Evolutionary conservation across 2,797 vertebrate genomes (phyloP).

Genomic region (Acridotheres tristis): DNA sequence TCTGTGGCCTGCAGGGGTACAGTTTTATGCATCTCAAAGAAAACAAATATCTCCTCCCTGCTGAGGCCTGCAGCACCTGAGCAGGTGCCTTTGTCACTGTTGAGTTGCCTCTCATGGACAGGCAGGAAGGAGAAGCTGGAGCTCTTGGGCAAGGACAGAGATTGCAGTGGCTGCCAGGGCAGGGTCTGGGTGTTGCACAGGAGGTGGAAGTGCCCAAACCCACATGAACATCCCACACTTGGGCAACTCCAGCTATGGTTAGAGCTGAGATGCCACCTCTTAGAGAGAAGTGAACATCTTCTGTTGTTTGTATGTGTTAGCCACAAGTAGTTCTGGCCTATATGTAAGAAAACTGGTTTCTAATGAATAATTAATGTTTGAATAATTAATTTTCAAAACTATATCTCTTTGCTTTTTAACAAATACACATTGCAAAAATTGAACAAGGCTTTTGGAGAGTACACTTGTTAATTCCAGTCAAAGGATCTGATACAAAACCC

Average conservation of each 20-base stretch:
- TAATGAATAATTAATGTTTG: background rate
- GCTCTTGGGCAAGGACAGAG: background rate
- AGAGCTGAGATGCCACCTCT: background rate
- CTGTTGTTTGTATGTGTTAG: background rate
- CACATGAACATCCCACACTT: background rate
- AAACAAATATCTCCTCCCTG: background rate
- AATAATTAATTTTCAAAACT: background rate
- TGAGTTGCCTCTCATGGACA: background rate
- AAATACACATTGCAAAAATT: fast-evolving
- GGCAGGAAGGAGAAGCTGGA: background rate
- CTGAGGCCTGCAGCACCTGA: background rate
- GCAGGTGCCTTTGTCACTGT: background rate
- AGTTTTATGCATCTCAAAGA: background rate
- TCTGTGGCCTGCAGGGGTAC: background rate
- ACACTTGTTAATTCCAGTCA: background rate
- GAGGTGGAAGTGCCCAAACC: background rate
- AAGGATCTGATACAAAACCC: background rate
- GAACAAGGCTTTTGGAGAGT: background rate
- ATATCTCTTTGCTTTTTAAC: background rate
- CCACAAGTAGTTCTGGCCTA: background rate
- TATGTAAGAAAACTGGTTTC: background rate
- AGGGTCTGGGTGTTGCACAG: background rate
- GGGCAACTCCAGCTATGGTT: background rate
- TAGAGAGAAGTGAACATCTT: background rate
- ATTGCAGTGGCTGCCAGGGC: background rate